phyloP scores from a whole-genome alignment of 1,140 invertebrate species.

The Drosophila setifemur region DNA sequence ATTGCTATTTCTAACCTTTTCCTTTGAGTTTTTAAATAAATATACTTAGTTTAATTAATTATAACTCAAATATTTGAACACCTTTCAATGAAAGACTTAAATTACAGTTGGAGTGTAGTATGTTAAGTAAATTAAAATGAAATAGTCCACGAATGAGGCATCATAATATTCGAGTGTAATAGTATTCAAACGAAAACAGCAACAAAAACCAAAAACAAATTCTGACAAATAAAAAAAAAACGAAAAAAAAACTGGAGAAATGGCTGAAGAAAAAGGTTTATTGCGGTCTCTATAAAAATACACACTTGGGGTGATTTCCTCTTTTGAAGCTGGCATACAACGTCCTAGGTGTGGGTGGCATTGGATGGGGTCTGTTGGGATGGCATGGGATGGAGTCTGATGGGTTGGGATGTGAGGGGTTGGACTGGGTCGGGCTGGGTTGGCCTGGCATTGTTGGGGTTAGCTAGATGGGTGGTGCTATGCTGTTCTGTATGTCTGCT shows the following conservation, averaged over 20 bases:
- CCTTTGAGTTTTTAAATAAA: no score
- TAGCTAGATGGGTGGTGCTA: slow-evolving; percentile 1
- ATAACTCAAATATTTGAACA: no score
- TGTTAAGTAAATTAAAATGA: no score
- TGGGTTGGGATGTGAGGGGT: slow-evolving; percentile 2
- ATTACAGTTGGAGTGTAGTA: no score
- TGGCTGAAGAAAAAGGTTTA: slow-evolving; percentile 73
- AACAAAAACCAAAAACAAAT: no score
- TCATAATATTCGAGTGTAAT: slow-evolving; percentile 12
- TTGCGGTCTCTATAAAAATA: slow-evolving; percentile 80
- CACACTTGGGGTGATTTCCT: slow-evolving; percentile 79
- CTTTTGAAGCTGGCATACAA: slow-evolving; percentile 69
- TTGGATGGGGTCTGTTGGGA: not conserved
- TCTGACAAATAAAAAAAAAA: slow-evolving; percentile 19
- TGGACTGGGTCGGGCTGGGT: not conserved
- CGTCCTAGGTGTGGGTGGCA: slow-evolving; percentile 55
- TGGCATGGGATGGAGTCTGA: not conserved
- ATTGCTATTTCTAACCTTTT: no score
- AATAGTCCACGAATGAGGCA: slow-evolving; percentile 27
- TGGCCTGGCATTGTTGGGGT: slow-evolving; percentile 6
- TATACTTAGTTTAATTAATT: no score
- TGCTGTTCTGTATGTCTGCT: slow-evolving; percentile 22
- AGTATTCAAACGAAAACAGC: slow-evolving; percentile 2
- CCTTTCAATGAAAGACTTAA: no score
- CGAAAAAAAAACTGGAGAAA: slow-evolving; percentile 35